Base-by-base conservation (phyloP, 2,113 vertebrate species). In the Ceyx melanurus region DNA sequence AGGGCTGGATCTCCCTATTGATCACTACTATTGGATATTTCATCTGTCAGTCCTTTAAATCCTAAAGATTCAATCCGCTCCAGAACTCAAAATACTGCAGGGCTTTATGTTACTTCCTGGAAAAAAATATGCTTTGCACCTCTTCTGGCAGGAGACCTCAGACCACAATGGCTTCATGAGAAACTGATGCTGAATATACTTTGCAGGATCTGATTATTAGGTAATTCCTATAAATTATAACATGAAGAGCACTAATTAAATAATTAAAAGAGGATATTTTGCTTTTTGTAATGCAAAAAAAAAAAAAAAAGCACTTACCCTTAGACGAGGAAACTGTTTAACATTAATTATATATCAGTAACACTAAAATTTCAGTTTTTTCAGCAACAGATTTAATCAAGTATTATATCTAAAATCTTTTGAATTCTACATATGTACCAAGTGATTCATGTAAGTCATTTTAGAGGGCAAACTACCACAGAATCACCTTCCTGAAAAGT, bases 361-460 rank as follows among this genome's bases (percentile, higher is more conserved):
- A 20, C n/a, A 45, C 29, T 53, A 78, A 92, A 86, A 88, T 61
- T 48, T 93, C 60, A 53, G 23, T 72, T 89, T 82, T 90, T 87
- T n/a, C 48, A 91, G 76, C 58, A 71, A 40, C 8, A 73, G 33
- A 67, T 71, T 91, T 60, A 88, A 64, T 89, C 37, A 42, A 70
- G 53, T 89, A 76, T 60, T 89, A 46, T 12, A 61, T 72, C 50
- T 50, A 64, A 60, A 86, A 86, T 51, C 43, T 91, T 70, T 42
- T 57, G 82, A 80, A 65, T 94, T 73, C 50, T 89, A 33, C 82
- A 60, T 82, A 53, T 29, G 65, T 50, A 25, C 15, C 51, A 58
- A 88, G 35, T 78, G 37, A 89, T 79, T 90, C 46, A 1, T 88
- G 77, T 65, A 86, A 94, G 75, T 77, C 79, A 92, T 88, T 96